These are phyloP conservation scores for Trogon melanurus DNA, from an alignment of 2,113 vertebrate species.

Conservation along the genomic window DNA sequence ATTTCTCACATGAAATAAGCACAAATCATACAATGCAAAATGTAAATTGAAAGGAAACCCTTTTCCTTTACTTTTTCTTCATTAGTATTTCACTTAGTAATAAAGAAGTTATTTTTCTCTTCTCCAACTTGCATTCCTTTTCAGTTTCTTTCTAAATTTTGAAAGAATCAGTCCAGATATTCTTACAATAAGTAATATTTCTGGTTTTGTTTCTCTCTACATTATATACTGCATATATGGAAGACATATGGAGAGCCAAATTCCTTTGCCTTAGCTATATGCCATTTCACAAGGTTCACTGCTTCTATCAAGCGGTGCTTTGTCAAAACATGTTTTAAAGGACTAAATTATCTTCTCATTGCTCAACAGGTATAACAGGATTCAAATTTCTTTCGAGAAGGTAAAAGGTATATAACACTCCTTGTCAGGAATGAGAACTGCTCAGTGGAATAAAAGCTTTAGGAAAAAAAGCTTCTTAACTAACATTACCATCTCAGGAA, in stretches of 20 bases:
- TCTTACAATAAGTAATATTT: background rate
- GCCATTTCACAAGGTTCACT: background rate
- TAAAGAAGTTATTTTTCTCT: background rate
- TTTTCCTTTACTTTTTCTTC: background rate
- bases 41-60: background rate
- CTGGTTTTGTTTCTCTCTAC: background rate
- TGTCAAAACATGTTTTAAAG: background rate
- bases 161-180: background rate
- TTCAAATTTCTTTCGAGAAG: background rate
- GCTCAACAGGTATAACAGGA: constrained; percentile 30
- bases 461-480: background rate
- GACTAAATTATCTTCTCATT: background rate
- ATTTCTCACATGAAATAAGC: background rate
- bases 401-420: background rate
- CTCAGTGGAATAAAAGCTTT: background rate
- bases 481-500: background rate
- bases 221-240: background rate
- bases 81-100: background rate
- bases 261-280: background rate
- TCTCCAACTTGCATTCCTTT: background rate
- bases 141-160: background rate
- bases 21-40: background rate
- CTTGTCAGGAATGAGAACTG: background rate
- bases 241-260: background rate
- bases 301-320: background rate